These are phyloP conservation scores for Leptodirus hochenwartii DNA, from an alignment of 2,888 invertebrate species.

Conservation along the genomic window DNA sequence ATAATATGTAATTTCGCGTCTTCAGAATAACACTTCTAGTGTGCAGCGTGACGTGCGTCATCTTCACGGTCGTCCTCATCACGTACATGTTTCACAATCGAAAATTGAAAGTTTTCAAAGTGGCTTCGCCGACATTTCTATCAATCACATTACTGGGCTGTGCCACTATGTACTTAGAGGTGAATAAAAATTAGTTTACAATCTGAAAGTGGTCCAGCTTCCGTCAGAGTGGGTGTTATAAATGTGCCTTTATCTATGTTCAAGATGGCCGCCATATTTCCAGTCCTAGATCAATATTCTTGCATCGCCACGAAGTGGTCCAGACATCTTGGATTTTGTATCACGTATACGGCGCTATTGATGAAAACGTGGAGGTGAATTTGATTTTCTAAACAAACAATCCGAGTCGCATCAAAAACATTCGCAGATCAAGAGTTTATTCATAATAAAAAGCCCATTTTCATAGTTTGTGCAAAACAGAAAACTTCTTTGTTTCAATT, in stretches of 20 bases:
- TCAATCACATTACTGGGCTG: constrained; percentile 79
- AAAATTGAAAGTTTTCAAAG: constrained; percentile 75
- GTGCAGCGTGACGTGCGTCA: constrained; percentile 64
- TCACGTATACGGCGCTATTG: constrained; percentile 79
- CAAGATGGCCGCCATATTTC: constrained; percentile 85
- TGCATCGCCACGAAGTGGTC: constrained; percentile 89
- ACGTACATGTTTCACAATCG: constrained; percentile 69
- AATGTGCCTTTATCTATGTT: constrained; percentile 15
- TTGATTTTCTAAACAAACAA: neutral
- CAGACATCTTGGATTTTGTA: constrained; percentile 79
- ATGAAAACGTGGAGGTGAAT: constrained; percentile 88
- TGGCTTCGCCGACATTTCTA: constrained; percentile 84
- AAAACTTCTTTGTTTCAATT: too few species aligned
- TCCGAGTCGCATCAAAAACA: too few species aligned
- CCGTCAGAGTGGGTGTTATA: neutral
- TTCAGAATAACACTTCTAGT: constrained; percentile 61
- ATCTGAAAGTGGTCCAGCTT: neutral
- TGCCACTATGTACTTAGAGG: constrained; percentile 85
- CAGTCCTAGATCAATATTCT: constrained; percentile 63
- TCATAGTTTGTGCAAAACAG: too few species aligned
- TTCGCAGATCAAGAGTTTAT: too few species aligned
- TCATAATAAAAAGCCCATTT: too few species aligned
- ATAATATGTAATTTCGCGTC: constrained; percentile 11
- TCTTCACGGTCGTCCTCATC: constrained; percentile 56
- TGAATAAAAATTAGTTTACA: constrained; percentile 20